These are phyloP conservation scores for Capreolus pygargus DNA, from an alignment of 2,113 vertebrate species.

Conservation along the genomic window DNA sequence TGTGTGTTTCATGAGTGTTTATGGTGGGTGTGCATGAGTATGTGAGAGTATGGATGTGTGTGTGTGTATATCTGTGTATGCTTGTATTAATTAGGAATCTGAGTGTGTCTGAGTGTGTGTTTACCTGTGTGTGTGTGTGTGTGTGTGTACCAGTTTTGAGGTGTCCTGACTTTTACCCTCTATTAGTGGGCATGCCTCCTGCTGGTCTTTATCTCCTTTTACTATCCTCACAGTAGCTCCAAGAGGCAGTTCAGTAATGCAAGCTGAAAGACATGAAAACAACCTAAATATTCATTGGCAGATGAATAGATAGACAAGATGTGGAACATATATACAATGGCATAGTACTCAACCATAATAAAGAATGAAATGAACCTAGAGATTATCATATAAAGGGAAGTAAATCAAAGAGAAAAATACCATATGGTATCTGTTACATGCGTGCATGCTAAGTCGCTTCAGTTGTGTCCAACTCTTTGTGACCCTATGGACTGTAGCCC, in stretches of 20 bases:
- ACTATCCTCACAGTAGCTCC: neutral
- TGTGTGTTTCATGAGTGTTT: neutral
- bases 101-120: neutral
- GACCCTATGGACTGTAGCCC: neutral
- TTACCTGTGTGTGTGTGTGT: neutral
- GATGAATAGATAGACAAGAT: neutral
- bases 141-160: neutral
- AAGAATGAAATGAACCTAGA: neutral
- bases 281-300: neutral
- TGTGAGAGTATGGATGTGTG: neutral
- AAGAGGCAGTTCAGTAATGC: neutral
- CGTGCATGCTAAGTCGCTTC: neutral
- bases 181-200: neutral
- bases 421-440: neutral
- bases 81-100: neutral
- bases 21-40: neutral
- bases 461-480: neutral
- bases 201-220: neutral
- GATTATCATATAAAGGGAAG: neutral
- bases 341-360: neutral
- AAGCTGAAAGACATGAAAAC: neutral
- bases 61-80: neutral
- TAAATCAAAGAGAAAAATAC: neutral
- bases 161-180: neutral
- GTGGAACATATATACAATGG: neutral